A percentile compares a stretch with the other conserved stretches of the same genome.
Conservation (phyloP, 2,888 invertebrate species). For the Rapana venosa region DNA sequence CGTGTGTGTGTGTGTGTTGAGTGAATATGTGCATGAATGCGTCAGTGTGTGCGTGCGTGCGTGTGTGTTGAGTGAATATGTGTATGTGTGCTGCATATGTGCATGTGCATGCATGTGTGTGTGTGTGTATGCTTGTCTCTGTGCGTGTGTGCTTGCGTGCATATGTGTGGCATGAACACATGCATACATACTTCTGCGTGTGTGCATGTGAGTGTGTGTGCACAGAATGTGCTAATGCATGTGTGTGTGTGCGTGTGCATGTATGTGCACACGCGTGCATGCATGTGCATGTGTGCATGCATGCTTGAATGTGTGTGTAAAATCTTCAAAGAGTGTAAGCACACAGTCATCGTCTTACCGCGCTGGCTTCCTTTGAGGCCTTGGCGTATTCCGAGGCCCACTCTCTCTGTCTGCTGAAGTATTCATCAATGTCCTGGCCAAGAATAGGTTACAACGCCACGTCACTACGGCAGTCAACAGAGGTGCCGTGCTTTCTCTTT, state of each 20-base stretch:
- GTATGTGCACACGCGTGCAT: too few relatives aligned
- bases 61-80: not conserved
- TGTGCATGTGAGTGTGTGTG: too few relatives aligned
- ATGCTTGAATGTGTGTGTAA: too few relatives aligned
- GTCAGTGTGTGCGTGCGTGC: not conserved
- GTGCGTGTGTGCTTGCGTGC: conserved; percentile 1
- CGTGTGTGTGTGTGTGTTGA: not conserved
- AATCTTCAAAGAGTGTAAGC: too few relatives aligned
- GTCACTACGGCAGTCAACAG: too few relatives aligned
- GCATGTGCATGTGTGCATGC: too few relatives aligned
- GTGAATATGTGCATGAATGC: too few relatives aligned
- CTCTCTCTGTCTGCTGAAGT: conserved; percentile 78
- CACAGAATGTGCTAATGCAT: too few relatives aligned
- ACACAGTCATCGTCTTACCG: conserved; percentile 55
- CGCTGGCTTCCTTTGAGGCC: conserved; percentile 73
- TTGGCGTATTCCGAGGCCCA: conserved; percentile 74
- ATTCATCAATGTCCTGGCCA: conserved; percentile 77
- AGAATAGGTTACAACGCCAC: not conserved
- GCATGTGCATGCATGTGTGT: too few relatives aligned
- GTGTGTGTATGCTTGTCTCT: not conserved
- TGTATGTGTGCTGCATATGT: not conserved
- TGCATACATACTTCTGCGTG: not conserved
- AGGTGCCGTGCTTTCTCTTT: not conserved
- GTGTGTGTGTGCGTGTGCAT: too few relatives aligned
- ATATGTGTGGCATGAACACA: not conserved